These are phyloP conservation scores for Dendronephthya gigantea DNA, from an alignment of 64 coral and sea anemone genomes.

Conservation along the genomic window DNA sequence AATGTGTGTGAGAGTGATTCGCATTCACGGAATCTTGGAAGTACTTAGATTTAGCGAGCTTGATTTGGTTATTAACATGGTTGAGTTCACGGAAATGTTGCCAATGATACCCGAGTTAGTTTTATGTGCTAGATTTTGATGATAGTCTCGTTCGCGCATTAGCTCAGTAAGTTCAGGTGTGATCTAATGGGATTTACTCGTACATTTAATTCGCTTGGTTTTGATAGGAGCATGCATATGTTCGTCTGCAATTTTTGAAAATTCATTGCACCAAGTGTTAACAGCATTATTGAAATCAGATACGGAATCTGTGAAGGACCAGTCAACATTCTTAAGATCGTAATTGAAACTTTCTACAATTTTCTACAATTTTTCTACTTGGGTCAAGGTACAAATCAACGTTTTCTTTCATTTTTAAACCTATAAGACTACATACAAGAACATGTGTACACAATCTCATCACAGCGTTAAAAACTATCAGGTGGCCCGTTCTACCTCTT, in stretches of 20 bases:
- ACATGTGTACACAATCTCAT: no score
- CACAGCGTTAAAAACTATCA: no score
- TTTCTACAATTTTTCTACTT: no score
- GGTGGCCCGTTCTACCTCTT: no score
- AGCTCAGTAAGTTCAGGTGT: not conserved
- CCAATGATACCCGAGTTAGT: not conserved
- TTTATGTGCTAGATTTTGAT: not conserved
- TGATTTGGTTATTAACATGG: not conserved
- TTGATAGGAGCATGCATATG: no score
- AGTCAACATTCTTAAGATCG: not conserved
- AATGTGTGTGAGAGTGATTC: no score
- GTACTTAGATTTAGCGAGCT: not conserved
- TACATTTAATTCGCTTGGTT: no score
- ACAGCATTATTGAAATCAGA: not conserved
- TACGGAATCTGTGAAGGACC: not conserved
- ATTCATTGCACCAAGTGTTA: not conserved
- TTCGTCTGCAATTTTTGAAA: not conserved
- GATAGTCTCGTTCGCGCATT: not conserved
- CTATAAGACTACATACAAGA: no score
- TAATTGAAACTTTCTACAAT: not conserved
- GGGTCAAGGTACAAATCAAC: no score
- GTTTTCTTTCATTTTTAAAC: no score
- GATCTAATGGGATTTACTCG: no score
- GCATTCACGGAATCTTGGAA: not conserved
- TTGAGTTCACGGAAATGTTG: not conserved